Conservation (phyloP, 2,797 vertebrate genomes). For the Acrossocheilus wenchowensis region DNA sequence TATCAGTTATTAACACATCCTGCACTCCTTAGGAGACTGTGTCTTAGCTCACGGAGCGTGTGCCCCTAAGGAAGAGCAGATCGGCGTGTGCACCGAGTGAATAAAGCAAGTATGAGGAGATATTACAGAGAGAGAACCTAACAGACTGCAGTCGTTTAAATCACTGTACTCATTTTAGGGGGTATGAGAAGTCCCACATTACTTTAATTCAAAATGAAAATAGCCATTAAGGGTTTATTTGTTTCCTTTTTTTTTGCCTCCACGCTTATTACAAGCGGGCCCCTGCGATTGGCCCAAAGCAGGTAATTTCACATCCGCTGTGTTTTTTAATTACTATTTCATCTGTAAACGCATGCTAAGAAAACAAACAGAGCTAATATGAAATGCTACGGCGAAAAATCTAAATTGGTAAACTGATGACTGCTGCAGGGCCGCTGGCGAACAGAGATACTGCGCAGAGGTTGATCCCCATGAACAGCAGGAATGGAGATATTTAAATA, state of each 20-base stretch:
- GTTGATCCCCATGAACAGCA: slow-evolving; percentile 32
- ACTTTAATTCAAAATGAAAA: slow-evolving; percentile 50
- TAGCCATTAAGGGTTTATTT: slow-evolving; percentile 45
- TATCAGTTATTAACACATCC: slow-evolving; percentile 78
- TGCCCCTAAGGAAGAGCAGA: slow-evolving; percentile 46
- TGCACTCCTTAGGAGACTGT: slow-evolving; percentile 70
- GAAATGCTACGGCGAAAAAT: slow-evolving; percentile 32
- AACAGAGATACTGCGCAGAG: slow-evolving; percentile 13
- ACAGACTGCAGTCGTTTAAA: slow-evolving; percentile 47
- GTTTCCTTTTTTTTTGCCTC: neutral
- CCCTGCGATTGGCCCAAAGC: slow-evolving; percentile 43
- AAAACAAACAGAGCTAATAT: slow-evolving; percentile 42
- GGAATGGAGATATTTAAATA: slow-evolving; percentile 29
- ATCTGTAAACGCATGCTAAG: slow-evolving; percentile 47
- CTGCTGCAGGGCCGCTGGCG: slow-evolving; percentile 20
- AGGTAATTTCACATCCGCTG: slow-evolving; percentile 53
- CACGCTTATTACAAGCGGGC: slow-evolving; percentile 34
- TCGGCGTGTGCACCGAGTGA: neutral
- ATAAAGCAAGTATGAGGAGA: slow-evolving; percentile 38
- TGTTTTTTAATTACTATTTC: slow-evolving; percentile 61
- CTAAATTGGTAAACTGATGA: slow-evolving; percentile 28
- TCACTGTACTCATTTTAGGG: slow-evolving; percentile 47
- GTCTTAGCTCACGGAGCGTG: slow-evolving; percentile 69
- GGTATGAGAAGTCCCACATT: slow-evolving; percentile 43
- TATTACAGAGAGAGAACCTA: slow-evolving; percentile 36